These are phyloP conservation scores for Planiliza haematocheilus DNA, from an alignment of 2,113 vertebrate genomes.

Conservation along the genomic window DNA sequence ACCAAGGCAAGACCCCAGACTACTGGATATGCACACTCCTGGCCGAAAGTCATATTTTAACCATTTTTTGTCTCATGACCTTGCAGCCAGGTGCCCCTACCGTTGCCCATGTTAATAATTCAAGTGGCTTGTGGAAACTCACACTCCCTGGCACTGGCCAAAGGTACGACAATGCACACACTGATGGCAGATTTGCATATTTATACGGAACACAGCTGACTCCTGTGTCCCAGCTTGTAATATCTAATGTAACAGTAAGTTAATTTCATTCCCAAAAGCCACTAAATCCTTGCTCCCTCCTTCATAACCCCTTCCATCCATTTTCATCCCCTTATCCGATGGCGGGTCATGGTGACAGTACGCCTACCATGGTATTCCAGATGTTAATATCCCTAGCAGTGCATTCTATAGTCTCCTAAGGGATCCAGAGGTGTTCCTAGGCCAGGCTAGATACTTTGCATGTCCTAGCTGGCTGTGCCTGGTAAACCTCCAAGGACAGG, in stretches of 20 bases:
- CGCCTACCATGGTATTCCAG: no score
- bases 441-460: no score
- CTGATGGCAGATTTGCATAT: background rate
- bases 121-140: constrained; percentile 93
- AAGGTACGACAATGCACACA: constrained; percentile 82
- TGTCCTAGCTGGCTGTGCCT: no score
- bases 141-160: constrained; percentile 91
- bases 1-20: constrained; percentile 81
- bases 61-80: background rate
- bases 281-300: background rate
- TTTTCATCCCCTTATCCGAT: no score
- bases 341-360: no score
- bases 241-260: background rate
- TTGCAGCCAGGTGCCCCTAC: constrained; percentile 86
- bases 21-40: background rate
- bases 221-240: no score
- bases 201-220: background rate
- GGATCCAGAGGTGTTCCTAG: no score
- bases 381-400: no score
- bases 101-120: constrained; percentile 85
- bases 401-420: no score
- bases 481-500: no score
- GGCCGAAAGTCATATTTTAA: background rate
- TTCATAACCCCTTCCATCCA: no score
- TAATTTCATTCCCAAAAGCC: background rate